Conservation (phyloP, 2,888 invertebrate species). For the Himalopsyche japonica region DNA sequence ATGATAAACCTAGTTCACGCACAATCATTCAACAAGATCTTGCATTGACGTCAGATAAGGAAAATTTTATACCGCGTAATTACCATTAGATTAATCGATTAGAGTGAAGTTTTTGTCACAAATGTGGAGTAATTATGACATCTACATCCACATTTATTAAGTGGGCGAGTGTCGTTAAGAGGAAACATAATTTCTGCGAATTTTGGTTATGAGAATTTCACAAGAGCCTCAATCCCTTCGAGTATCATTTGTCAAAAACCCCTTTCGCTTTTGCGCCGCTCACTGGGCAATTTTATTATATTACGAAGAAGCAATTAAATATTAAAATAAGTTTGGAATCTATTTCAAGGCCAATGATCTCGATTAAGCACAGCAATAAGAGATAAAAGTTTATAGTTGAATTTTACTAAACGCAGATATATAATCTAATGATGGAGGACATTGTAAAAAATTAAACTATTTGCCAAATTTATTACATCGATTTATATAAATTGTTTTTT, state of each 20-base stretch:
- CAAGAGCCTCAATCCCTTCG: not conserved
- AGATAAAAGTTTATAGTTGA: not conserved
- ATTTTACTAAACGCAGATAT: too few relatives aligned
- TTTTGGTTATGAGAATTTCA: not conserved
- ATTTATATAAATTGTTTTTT: too few relatives aligned
- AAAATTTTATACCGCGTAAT: not conserved
- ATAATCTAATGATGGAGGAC: too few relatives aligned
- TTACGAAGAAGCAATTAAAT: not conserved
- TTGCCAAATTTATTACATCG: too few relatives aligned
- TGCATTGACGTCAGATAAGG: too few relatives aligned
- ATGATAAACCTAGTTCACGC: too few relatives aligned
- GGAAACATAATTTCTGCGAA: not conserved
- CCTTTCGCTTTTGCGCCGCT: not conserved
- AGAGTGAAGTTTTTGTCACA: not conserved
- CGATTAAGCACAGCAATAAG: not conserved
- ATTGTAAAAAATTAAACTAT: too few relatives aligned
- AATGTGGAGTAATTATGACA: not conserved
- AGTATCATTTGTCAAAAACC: not conserved
- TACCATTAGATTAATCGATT: not conserved
- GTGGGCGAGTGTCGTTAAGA: not conserved
- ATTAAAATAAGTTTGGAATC: not conserved
- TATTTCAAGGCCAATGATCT: not conserved
- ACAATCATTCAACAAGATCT: too few relatives aligned
- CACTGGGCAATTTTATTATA: not conserved
- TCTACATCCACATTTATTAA: not conserved